Evolutionary conservation across 2,888 invertebrate genomes (phyloP), one percentile per base, ranked within the genome.

Genomic region (Lithosia quadra): DNA sequence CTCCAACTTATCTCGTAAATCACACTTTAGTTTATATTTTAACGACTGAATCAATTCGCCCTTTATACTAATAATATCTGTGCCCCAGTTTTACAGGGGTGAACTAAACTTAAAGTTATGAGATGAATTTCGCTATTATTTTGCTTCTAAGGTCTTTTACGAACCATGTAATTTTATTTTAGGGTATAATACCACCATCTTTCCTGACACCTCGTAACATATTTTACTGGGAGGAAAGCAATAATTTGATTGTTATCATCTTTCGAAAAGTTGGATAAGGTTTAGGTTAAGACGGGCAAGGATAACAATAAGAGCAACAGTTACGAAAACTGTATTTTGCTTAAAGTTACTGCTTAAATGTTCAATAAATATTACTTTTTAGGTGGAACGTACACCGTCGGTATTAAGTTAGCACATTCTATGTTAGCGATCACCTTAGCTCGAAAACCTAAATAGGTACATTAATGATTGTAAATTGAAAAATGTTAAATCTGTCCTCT

Each of bases 31-130:
- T 76, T 77, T 76, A 79, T 75, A 77, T 80, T 77, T 75, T 71
- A 83, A 73, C 66, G 75, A 68, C 66, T 71, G 71, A 82, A 78
- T 82, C 80, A 82, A 80, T 80, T 80, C 61, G 65, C 63, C 67
- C 61, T 77, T 75, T 70, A 71, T 68, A 74, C 63, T 72, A 69
- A 69, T 74, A 74, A 74, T 60, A 56, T 75, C 72, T 68, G 49
- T 49, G 65, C 58, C 72, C 43, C 58, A 73, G 67, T 73, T 66
- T 68, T 39, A 60, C 61, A 43, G 33, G 33, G 36, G 39, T 28
- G 62, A 58, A 62, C 58, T 69, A 57, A 63, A 49, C 67, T 67
- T 55, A 22, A 43, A 66, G 24, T 66, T 55, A 55, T 61, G 59
- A 53, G 22, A 61, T 39, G 55, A 22, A 28, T 53, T 49, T 57